Base-by-base conservation (phyloP, 2,113 vertebrate species). In the Eira barbara region DNA sequence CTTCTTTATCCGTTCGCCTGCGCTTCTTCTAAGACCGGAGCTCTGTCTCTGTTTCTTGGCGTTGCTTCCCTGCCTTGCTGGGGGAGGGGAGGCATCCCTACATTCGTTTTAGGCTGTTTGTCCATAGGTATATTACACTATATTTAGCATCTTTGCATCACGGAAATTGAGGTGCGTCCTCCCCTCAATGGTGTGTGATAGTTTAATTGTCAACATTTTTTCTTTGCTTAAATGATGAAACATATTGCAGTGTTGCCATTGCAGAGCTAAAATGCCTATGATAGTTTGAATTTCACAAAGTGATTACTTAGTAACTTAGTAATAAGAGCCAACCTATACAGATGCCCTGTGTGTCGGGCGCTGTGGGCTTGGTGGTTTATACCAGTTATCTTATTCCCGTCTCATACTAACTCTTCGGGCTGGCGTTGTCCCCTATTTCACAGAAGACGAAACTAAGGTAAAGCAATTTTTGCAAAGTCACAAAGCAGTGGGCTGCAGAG, bases 21-120 rank as follows among this genome's bases (percentile, higher is more conserved):
- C 0, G 8, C 39, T 21, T n/a, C 42, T 74, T 25, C 0, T 49
- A 36, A 80, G 42, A 52, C 23, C 0, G 8, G 34, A 0, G 0
- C 31, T 78, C 74, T 65, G 57, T 42, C 20, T 69, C 79, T 65
- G 1, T 81, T 65, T 49, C 27, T 34, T 88, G 71, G 67, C 25
- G 67, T 57, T 55, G 49, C 55, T 85, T 63, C 55, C 45, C 34
- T 69, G 31, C 42, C 34, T 47, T 52, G 10, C 21, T 73, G 34
- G 21, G 21, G 6, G 1, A 14, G 3, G 14, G 34, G 9, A 18
- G 4, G 20, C 6, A 7, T 34, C 21, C 15, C 31, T 14, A 29
- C 17, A 13, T 23, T 20, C 39, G 55, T 45, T 42, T n/a, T 34
- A 39, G n/a, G 3, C 39, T 49, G 13, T 71, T 87, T 63, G 5